Percentiles rank a stretch among this genome's conserved stretches.
These are phyloP conservation scores for Leptinotarsa tumamoca DNA, from an alignment of 2,888 invertebrate genomes.

Conservation along the genomic window DNA sequence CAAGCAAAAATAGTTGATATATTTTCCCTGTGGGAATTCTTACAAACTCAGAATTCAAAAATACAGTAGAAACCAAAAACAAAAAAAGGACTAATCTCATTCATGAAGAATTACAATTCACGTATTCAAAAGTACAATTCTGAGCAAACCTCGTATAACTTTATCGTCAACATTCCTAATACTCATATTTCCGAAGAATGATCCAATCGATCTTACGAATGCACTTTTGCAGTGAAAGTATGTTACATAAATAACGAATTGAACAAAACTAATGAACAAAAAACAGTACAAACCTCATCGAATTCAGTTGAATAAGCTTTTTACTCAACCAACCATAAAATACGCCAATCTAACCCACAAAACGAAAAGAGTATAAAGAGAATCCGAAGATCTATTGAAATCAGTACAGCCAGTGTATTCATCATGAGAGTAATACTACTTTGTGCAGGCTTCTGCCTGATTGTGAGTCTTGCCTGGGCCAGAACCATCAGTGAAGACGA, in stretches of 20 bases:
- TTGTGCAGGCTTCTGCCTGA: conserved; percentile 60
- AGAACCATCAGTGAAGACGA: conserved; percentile 60
- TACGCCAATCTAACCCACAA: conserved; percentile 6
- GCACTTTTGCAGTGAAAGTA: conserved; percentile 17
- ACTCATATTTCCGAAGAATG: conserved; percentile 8
- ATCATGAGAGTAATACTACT: conserved; percentile 59
- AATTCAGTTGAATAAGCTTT: conserved; percentile 25
- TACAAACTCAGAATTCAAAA: too few relatives aligned
- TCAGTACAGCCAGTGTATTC: conserved; percentile 25
- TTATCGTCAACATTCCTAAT: background rate
- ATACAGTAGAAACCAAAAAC: too few relatives aligned
- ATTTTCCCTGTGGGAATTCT: too few relatives aligned
- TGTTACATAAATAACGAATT: conserved; percentile 31
- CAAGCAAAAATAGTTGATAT: too few relatives aligned
- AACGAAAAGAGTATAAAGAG: conserved; percentile 34
- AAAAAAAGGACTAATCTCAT: too few relatives aligned
- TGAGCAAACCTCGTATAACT: too few relatives aligned
- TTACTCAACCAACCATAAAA: conserved; percentile 27
- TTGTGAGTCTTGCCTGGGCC: conserved; percentile 56
- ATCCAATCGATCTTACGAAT: conserved; percentile 5
- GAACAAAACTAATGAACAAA: conserved; percentile 14
- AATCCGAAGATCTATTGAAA: conserved; percentile 14
- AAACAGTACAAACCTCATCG: conserved; percentile 22
- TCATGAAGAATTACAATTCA: too few relatives aligned
- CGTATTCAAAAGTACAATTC: too few relatives aligned